phyloP scores from a whole-genome alignment of 2,113 vertebrate genomes.

The Dunckerocampus dactyliophorus region DNA sequence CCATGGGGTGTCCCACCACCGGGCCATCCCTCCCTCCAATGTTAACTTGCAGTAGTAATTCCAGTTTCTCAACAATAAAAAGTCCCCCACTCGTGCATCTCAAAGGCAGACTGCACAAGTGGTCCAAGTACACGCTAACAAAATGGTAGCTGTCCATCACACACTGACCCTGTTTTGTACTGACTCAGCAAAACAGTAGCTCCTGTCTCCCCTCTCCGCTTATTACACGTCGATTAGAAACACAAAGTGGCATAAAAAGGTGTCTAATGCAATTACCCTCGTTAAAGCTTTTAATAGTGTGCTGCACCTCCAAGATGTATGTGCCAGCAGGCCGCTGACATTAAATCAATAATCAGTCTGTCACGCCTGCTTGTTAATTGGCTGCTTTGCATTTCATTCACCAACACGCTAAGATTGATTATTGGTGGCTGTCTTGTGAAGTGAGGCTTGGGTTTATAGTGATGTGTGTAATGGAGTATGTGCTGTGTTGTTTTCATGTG shows the following conservation, averaged over 20 bases:
- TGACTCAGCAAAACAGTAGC: conserved; percentile 53
- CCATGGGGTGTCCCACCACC: conserved; percentile 46
- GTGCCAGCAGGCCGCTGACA: conserved; percentile 54
- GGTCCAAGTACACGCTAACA: neutral
- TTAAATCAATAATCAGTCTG: conserved; percentile 71
- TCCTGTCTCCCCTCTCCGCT: conserved; percentile 36
- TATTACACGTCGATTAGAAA: conserved; percentile 68
- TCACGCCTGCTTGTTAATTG: conserved; percentile 63
- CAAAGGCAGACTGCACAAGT: neutral
- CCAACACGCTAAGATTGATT: conserved; percentile 59
- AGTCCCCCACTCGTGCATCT: too few species aligned
- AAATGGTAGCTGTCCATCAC: conserved; percentile 10
- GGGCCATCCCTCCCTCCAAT: neutral
- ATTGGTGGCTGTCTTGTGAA: conserved; percentile 62
- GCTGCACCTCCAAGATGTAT: conserved; percentile 52
- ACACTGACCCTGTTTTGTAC: neutral
- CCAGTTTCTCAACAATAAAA: too few species aligned
- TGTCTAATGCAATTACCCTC: conserved; percentile 72
- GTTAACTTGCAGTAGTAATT: too few species aligned
- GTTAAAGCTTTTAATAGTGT: conserved; percentile 67
- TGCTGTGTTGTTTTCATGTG: conserved; percentile 44
- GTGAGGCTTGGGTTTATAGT: conserved; percentile 49
- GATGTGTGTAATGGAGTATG: conserved; percentile 55
- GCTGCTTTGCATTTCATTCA: conserved; percentile 56
- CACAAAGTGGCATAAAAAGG: conserved; percentile 68